phyloP scores from a whole-genome alignment of 2,888 invertebrate genomes.

The Thysanoteuthis rhombus region DNA sequence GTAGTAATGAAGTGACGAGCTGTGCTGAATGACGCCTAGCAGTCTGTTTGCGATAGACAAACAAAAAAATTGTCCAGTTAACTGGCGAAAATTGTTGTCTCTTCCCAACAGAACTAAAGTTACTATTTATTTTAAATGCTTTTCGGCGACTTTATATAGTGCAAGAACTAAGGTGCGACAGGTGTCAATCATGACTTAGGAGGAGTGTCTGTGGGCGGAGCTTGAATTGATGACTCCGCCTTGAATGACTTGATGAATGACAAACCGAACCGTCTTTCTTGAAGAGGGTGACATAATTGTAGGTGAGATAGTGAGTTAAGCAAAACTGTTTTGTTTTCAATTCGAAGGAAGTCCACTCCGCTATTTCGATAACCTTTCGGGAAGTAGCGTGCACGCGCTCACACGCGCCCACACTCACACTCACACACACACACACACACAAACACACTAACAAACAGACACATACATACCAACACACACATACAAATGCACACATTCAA shows the following conservation, averaged over 20 bases:
- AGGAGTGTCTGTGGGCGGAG: neutral
- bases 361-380: neutral
- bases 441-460: no score
- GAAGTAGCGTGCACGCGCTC: neutral
- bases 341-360: neutral
- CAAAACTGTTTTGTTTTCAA: no score
- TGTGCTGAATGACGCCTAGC: neutral
- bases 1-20: neutral
- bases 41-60: neutral
- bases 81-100: neutral
- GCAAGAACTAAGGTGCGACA: neutral
- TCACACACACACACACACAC: no score
- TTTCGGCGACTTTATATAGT: neutral
- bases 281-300: neutral
- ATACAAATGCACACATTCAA: no score
- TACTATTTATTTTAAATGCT: neutral
- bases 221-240: neutral
- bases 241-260: neutral
- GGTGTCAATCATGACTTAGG: neutral
- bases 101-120: neutral
- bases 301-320: neutral
- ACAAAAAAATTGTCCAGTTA: neutral
- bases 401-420: neutral
- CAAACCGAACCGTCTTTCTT: neutral
- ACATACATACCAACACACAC: no score